Evolutionary conservation across 64 coral and sea anemone genomes (phyloP).

Genomic region (Stichodactyla mertensii): DNA sequence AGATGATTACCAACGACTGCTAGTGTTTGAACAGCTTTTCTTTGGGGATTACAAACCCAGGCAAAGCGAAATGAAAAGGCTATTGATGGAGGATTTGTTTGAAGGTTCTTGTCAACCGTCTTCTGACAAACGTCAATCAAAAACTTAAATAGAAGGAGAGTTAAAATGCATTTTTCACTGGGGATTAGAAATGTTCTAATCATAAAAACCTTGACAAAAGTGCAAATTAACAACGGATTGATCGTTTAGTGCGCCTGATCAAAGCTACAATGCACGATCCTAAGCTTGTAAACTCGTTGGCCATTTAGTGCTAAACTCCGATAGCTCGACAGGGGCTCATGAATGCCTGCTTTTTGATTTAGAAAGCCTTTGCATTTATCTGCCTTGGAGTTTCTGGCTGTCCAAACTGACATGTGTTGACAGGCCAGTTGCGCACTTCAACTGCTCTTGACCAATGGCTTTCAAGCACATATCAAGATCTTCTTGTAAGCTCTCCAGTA

Average conservation of each 20-base stretch:
- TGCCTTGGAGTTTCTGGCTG: not conserved
- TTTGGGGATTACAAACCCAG: constrained; percentile 9
- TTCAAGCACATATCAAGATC: constrained; percentile 43
- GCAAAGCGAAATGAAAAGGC: not conserved
- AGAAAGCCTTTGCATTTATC: not conserved
- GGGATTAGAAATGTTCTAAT: constrained; percentile 3
- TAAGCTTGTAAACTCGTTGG: not conserved
- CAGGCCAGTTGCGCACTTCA: constrained; percentile 46
- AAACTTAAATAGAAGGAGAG: not conserved
- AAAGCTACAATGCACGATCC: not conserved
- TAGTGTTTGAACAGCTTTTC: constrained; percentile 14
- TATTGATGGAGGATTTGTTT: constrained; percentile 16
- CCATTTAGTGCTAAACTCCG: not conserved
- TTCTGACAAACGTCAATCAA: constrained; percentile 17
- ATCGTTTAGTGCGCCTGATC: not conserved
- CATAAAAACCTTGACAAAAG: constrained; percentile 9
- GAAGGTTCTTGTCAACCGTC: not conserved
- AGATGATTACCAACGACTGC: not conserved
- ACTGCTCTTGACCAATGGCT: constrained; percentile 55
- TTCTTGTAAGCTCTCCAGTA: constrained; percentile 29
- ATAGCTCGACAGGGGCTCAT: not conserved
- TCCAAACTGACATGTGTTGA: constrained; percentile 62
- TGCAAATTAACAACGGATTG: constrained; percentile 21
- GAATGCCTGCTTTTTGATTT: not conserved
- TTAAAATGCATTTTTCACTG: not conserved